Percentiles rank a stretch among this genome's conserved stretches.
Conservation (phyloP, 2,797 vertebrate species). For the Oreochromis grahami region DNA sequence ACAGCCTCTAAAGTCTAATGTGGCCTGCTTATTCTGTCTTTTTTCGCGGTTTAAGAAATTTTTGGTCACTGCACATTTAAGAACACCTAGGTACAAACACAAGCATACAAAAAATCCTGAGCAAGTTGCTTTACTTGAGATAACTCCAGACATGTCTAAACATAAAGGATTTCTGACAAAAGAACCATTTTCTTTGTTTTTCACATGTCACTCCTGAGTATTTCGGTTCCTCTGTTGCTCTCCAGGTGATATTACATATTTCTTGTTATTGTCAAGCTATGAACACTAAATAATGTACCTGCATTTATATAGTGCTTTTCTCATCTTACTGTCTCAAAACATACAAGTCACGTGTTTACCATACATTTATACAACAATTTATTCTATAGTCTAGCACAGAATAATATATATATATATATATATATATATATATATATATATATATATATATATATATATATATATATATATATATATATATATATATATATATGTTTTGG, state of each 20-base stretch:
- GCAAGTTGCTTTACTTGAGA: background rate
- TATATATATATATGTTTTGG: background rate
- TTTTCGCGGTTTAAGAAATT: background rate
- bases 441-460: background rate
- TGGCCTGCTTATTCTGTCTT: background rate
- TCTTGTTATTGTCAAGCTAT: background rate
- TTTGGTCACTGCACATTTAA: background rate
- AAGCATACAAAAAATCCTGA: background rate
- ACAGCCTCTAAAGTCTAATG: background rate
- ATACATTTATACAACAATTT: background rate
- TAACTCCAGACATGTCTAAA: background rate
- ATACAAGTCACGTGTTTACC: background rate
- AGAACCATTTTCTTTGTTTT: background rate
- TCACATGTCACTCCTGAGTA: background rate
- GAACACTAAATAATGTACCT: background rate
- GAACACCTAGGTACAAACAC: background rate
- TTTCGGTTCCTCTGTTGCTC: background rate
- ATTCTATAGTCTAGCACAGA: background rate
- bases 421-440: background rate
- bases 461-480: background rate
- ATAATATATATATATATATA: background rate
- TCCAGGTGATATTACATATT: background rate
- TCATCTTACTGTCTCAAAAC: background rate
- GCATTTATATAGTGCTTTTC: background rate
- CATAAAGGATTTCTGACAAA: background rate